phyloP scores from a whole-genome alignment of 2,888 invertebrate genomes.

The Argynnis bischoffii region DNA sequence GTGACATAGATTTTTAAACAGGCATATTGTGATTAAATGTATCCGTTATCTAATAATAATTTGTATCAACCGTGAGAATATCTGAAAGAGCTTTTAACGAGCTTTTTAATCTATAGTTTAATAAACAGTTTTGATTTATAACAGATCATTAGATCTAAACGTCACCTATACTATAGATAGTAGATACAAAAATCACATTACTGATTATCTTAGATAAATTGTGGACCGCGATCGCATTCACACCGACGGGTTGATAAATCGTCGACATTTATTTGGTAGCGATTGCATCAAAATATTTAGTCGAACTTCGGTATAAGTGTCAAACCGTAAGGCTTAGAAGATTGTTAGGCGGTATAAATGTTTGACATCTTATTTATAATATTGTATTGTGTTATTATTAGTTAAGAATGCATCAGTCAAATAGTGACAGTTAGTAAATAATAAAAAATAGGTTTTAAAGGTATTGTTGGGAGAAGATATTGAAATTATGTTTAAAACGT shows the following conservation, averaged over 20 bases:
- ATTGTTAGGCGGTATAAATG: constrained; percentile 33
- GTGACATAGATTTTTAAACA: neutral
- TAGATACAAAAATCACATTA: constrained; percentile 63
- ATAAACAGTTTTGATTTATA: constrained; percentile 43
- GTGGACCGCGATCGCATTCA: constrained; percentile 55
- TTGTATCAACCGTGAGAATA: constrained; percentile 35
- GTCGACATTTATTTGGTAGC: constrained; percentile 72
- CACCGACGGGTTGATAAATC: constrained; percentile 68
- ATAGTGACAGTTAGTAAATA: neutral
- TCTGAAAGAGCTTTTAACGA: constrained; percentile 24
- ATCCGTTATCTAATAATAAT: constrained; percentile 17
- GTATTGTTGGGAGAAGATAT: too few relatives aligned
- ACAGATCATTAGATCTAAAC: constrained; percentile 57
- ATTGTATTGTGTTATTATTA: constrained; percentile 21
- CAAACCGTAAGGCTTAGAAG: constrained; percentile 66
- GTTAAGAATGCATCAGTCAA: constrained; percentile 19
- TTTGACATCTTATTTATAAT: constrained; percentile 36
- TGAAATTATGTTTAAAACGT: too few relatives aligned
- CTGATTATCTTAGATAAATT: constrained; percentile 75
- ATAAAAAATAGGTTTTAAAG: too few relatives aligned
- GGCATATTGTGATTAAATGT: constrained; percentile 26
- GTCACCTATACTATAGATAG: constrained; percentile 51
- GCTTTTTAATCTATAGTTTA: constrained; percentile 29
- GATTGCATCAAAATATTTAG: constrained; percentile 81
- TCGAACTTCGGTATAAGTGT: constrained; percentile 72